Base-by-base conservation (phyloP, 2,888 invertebrate species). In the Cerastoderma edule region DNA sequence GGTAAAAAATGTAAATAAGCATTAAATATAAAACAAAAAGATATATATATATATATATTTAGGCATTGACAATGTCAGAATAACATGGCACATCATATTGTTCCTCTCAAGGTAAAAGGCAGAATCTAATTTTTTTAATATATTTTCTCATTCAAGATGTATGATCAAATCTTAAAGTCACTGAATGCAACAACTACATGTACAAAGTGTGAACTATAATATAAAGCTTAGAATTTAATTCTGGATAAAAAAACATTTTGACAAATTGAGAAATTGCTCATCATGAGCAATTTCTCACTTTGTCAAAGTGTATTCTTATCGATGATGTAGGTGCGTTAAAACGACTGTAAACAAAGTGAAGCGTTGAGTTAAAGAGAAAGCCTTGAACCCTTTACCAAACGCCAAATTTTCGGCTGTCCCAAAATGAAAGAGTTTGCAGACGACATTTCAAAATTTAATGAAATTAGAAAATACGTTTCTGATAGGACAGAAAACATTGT, bases 261-360 rank as follows among this genome's bases (percentile, higher is more conserved):
- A 22, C n/a, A 53, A 53, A 53, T 22, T 13, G 53, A 53, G 53
- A 53, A 53, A 53, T 22, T 53, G 53, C 53, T 53, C 22, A 24
- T 53, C 13, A 53, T 22, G 22, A 53, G 53, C 53, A 53, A 22
- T 53, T 53, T 24, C 53, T 53, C 22, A n/a, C 24, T 53, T 53
- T 53, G 22, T 22, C 24, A 22, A n/a, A 53, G 5, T 53, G 53
- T 53, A 22, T 53, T 53, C 53, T n/a, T 10, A 53, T 16, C 24
- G 2, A 22, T 22, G n/a, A 22, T 24, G 22, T 22, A 16, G 2
- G 24, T 16, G 16, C 1, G 22, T 16, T 53, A 3, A 19, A 53
- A 53, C 10, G n/a, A 22, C 2, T 16, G n/a, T 27, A 27, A 27
- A 27, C 28, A 5, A 5, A 27, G 28, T 8, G 8, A 13, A 27